phyloP scores from a whole-genome alignment of 2,113 vertebrate species.

The Hypomesus transpacificus region DNA sequence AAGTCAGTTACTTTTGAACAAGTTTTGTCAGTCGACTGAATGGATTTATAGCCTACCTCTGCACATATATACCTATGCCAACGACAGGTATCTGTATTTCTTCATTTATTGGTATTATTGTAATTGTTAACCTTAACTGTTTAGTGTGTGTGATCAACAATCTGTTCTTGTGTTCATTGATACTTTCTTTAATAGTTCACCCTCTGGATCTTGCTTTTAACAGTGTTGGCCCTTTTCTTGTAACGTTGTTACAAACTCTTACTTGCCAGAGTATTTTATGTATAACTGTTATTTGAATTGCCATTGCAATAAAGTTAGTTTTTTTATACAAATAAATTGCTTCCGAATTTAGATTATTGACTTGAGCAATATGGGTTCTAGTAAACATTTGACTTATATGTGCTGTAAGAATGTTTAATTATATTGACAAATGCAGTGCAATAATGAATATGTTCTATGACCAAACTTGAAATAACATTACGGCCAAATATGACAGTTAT shows the following conservation, averaged over 20 bases:
- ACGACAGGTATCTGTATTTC: neutral
- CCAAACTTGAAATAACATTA: neutral
- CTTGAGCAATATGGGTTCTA: neutral
- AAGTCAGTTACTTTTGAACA: neutral
- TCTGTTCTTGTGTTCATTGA: neutral
- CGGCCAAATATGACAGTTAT: neutral
- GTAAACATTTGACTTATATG: no score
- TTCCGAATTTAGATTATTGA: neutral
- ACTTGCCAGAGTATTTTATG: neutral
- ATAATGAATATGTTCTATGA: no score
- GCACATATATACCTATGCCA: constrained; percentile 7
- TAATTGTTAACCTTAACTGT: neutral
- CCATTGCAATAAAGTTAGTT: constrained; percentile 20
- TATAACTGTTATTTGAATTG: constrained; percentile 11
- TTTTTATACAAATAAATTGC: neutral
- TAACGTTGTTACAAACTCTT: neutral
- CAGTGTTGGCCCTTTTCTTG: constrained; percentile 2
- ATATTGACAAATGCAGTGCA: no score
- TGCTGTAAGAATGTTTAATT: no score
- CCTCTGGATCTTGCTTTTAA: neutral
- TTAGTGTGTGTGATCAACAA: neutral
- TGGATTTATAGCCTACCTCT: constrained; percentile 14
- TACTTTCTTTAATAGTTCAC: neutral
- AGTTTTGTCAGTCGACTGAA: constrained; percentile 4
- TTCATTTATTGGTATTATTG: constrained; percentile 7